Base-by-base conservation (phyloP, 2,888 invertebrate genomes). In the Iphiclides podalirius region DNA sequence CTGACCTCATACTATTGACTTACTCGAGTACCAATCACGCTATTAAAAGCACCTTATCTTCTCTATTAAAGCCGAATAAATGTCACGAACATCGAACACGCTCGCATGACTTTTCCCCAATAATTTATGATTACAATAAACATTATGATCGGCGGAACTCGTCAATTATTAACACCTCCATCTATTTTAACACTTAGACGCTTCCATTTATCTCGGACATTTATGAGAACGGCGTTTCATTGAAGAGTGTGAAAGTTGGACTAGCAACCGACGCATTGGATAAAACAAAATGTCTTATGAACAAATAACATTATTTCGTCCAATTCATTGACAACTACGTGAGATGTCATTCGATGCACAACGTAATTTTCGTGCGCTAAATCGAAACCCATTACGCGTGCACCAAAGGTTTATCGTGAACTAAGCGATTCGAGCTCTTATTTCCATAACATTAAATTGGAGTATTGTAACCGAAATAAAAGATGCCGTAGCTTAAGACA, bases 141-240 rank as follows among this genome's bases (percentile, higher is more conserved):
- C 45, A 35, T 50, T 39, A 40, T 50, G 50, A 50, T 11, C 44
- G 7, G 35, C 38, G 45, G 50, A 43, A 40, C 35, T 40, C 40
- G 36, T 50, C 50, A 44, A 50, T 50, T 50, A 50, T 35, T 45
- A 44, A 43, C 44, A 45, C 23, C 39, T 39, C 41, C 47, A 47
- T 47, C 15, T 35, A 15, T 26, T 33, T 39, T 40, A 40, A 50
- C 39, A 50, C 50, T 45, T 44, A 42, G 16, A 49, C 26, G 38
- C 12, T 37, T 44, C 15, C 36, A 45, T 44, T 45, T 50, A 50
- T 50, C 45, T 45, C 28, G 20, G 20, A 41, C 8, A 37, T 43
- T 43, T 43, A 34, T 43, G 14, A 20, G 37, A 49, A 49, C 23
- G 34, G 17, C 28, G 33, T 33, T 44, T 39, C 44, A 49, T 44